These are phyloP conservation scores for Glomeris maerens DNA, from an alignment of 1,140 invertebrate species.

Conservation along the genomic window DNA sequence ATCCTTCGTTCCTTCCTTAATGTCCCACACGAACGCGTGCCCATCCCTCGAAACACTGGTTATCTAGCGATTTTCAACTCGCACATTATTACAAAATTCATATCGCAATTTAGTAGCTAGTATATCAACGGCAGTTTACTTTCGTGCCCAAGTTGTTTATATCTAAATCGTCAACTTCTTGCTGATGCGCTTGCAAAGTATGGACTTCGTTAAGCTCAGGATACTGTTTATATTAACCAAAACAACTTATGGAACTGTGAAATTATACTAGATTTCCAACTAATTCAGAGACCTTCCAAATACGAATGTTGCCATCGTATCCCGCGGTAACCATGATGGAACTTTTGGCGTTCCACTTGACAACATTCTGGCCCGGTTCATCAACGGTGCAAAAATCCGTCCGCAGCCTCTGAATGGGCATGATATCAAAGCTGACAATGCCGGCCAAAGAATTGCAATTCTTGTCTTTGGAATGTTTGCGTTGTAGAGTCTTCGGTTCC, in stretches of 20 bases:
- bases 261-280: slow-evolving; percentile 3
- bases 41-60: slow-evolving; percentile 80
- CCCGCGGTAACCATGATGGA: slow-evolving; percentile 78
- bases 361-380: slow-evolving; percentile 71
- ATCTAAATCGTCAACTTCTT: slow-evolving; percentile 83
- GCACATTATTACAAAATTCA: too few relatives aligned
- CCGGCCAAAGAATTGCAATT: too few relatives aligned
- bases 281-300: slow-evolving; percentile 50
- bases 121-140: neutral
- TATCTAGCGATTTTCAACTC: slow-evolving; percentile 38
- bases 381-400: slow-evolving; percentile 37
- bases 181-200: slow-evolving; percentile 54
- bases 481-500: too few relatives aligned
- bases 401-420: slow-evolving; percentile 26
- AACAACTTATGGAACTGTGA: slow-evolving; percentile 5
- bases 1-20: slow-evolving; percentile 43
- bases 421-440: slow-evolving; percentile 33
- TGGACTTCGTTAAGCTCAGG: slow-evolving; percentile 53
- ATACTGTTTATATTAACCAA: slow-evolving; percentile 44
- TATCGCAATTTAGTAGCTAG: too few relatives aligned
- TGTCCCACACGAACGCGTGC: slow-evolving; percentile 61
- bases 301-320: slow-evolving; percentile 65
- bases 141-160: slow-evolving; percentile 33
- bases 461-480: too few relatives aligned
- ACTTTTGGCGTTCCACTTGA: slow-evolving; percentile 56